Percentiles rank a stretch among this genome's conserved stretches.
Conservation (phyloP, 1,140 invertebrate genomes). For the Pogonus chalceus region DNA sequence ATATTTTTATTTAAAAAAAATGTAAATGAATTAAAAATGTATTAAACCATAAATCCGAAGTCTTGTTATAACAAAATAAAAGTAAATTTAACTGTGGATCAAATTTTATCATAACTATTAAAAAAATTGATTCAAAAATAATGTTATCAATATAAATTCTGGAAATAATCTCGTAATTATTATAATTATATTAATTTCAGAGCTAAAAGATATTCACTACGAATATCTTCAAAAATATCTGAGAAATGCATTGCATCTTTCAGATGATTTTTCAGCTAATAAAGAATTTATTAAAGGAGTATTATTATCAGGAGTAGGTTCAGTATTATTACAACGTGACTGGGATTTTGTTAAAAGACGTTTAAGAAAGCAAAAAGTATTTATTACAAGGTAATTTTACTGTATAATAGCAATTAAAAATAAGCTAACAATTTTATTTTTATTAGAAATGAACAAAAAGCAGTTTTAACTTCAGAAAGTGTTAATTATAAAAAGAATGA, state of each 20-base stretch:
- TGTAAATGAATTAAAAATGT: not conserved
- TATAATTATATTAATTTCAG: constrained; percentile 21
- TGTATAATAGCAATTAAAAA: not conserved
- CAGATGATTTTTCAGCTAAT: constrained; percentile 29
- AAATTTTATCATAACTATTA: not conserved
- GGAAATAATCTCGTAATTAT: not conserved
- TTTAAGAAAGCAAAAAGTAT: constrained; percentile 25
- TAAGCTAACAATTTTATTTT: constrained; percentile 2
- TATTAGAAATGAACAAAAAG: constrained; percentile 31
- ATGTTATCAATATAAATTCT: too few relatives aligned
- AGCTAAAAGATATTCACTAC: constrained; percentile 28
- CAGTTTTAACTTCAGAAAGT: constrained; percentile 28
- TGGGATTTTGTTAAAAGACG: constrained; percentile 29
- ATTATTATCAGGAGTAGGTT: constrained; percentile 29
- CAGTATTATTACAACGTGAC: constrained; percentile 24
- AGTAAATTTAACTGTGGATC: not conserved
- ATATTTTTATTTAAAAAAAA: constrained; percentile 1
- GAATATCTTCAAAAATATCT: constrained; percentile 29
- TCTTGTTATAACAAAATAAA: too few relatives aligned
- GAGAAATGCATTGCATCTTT: constrained; percentile 20
- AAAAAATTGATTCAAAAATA: not conserved
- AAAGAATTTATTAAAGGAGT: constrained; percentile 31
- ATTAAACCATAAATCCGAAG: too few relatives aligned
- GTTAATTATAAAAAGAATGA: constrained; percentile 26
- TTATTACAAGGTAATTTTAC: constrained; percentile 26